Evolutionary conservation across 2,888 invertebrate species (phyloP).

Genomic region (Drosophila putrida): DNA sequence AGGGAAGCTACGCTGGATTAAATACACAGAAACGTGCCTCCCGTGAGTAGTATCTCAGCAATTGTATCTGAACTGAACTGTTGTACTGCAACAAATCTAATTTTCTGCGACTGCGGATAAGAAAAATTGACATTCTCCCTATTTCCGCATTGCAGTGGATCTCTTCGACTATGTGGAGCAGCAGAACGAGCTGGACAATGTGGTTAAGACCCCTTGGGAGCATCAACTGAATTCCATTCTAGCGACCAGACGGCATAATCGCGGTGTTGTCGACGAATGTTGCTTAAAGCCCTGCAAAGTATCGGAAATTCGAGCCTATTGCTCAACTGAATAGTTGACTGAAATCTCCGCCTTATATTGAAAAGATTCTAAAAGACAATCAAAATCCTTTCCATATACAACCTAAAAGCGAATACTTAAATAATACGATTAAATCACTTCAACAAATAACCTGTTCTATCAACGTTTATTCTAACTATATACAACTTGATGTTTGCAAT

Average conservation of each 20-base stretch:
- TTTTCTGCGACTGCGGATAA: conserved; percentile 6
- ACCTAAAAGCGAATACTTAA: background rate
- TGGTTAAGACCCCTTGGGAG: conserved; percentile 5
- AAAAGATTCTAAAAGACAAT: background rate
- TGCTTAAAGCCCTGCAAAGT: conserved; percentile 43
- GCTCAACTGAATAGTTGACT: conserved; percentile 21
- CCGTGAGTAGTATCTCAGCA: conserved; percentile 39
- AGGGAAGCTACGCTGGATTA: conserved; percentile 27
- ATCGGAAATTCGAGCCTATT: conserved; percentile 20
- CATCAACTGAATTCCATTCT: conserved; percentile 28
- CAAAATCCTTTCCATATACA: background rate
- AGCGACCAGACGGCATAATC: conserved; percentile 37
- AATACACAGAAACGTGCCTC: conserved; percentile 38
- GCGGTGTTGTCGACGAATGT: conserved; percentile 62
- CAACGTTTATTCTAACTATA: background rate
- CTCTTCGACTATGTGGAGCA: conserved; percentile 56
- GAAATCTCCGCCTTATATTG: background rate
- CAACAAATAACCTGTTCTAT: conserved; percentile 9
- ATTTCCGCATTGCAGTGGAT: conserved; percentile 46
- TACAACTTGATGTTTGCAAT: conserved; percentile 14
- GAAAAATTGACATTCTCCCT: conserved; percentile 15
- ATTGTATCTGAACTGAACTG: conserved; percentile 10
- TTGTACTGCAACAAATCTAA: background rate
- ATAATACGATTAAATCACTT: conserved; percentile 19
- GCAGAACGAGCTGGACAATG: conserved; percentile 29